A percentile compares a stretch with the other conserved stretches of the same genome.
Conservation (phyloP, 2,888 invertebrate species). For the Galerucella nymphaeae region DNA sequence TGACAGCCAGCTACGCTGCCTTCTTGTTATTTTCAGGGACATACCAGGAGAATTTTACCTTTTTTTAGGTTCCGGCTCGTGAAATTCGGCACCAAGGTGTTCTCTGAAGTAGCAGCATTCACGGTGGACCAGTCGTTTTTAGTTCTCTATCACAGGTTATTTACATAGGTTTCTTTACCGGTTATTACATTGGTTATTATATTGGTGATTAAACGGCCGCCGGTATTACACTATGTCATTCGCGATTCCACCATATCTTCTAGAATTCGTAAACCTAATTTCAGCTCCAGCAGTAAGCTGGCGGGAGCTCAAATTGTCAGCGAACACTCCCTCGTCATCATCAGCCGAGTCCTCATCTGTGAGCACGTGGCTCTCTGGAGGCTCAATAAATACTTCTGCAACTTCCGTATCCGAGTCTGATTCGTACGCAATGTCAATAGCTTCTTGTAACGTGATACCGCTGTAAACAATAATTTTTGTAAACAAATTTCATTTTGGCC, state of each 20-base stretch:
- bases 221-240: no score
- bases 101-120: no score
- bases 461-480: constrained; percentile 15
- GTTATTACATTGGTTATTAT: no score
- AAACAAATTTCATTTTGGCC: not conserved
- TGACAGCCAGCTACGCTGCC: no score
- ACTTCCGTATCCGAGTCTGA: constrained; percentile 1
- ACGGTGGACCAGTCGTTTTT: no score
- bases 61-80: no score
- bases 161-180: no score
- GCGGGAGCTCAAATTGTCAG: constrained; percentile 33
- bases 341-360: constrained; percentile 35
- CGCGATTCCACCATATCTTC: not conserved
- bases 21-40: no score
- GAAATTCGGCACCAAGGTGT: no score
- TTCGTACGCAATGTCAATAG: not conserved
- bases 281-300: constrained; percentile 11
- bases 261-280: constrained; percentile 1
- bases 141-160: no score
- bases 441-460: constrained; percentile 20
- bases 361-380: constrained; percentile 33
- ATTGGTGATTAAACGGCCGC: no score
- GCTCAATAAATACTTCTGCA: constrained; percentile 25
- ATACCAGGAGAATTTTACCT: no score
- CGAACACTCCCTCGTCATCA: constrained; percentile 35